phyloP scores from a whole-genome alignment of 2,113 vertebrate species.

The Haliaeetus leucogaster region DNA sequence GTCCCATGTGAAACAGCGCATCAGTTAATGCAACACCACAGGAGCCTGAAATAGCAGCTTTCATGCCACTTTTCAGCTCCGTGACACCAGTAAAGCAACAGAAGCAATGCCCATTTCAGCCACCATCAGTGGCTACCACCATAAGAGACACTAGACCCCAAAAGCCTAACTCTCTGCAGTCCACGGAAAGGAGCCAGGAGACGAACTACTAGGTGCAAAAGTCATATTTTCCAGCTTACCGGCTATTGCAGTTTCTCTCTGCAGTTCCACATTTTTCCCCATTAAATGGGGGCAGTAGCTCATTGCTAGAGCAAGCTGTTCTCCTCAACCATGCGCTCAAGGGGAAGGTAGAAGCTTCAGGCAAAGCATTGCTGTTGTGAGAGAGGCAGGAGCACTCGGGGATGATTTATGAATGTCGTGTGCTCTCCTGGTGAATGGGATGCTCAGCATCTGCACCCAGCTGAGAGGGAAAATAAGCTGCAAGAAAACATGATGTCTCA shows the following conservation, averaged over 20 bases:
- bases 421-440: not conserved
- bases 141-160: not conserved
- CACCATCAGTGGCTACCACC: not conserved
- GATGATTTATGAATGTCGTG: not conserved
- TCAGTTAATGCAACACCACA: not conserved
- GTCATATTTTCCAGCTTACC: not conserved
- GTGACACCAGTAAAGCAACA: not conserved
- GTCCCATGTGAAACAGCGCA: not conserved
- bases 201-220: not conserved
- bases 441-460: not conserved
- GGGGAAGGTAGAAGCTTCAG: not conserved
- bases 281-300: not conserved
- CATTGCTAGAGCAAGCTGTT: not conserved
- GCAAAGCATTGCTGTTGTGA: not conserved
- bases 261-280: not conserved
- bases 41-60: not conserved
- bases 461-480: not conserved
- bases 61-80: not conserved
- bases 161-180: not conserved
- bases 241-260: not conserved
- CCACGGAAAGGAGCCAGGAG: not conserved
- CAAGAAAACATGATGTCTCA: fast-evolving
- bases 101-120: not conserved
- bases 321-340: not conserved
- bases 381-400: fast-evolving